A percentile compares a stretch with the other conserved stretches of the same genome.
Evolutionary conservation across 2,888 invertebrate species (phyloP).

Genomic region (Tachystola acroxantha): DNA sequence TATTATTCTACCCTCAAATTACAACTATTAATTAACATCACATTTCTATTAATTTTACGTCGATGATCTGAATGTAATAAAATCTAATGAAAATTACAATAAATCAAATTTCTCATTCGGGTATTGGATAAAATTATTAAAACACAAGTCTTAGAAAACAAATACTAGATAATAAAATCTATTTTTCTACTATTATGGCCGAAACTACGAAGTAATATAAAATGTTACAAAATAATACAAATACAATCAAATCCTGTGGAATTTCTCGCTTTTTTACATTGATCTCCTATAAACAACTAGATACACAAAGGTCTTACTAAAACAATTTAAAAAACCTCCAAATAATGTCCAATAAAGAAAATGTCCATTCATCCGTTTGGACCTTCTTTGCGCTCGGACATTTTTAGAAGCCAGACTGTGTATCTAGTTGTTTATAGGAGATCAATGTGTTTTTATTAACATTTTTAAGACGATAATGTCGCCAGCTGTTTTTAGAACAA

Average conservation of each 20-base stretch:
- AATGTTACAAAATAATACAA: constrained; percentile 4
- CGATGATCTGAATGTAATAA: neutral
- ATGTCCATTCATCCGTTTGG: too few relatives aligned
- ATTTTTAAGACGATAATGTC: constrained; percentile 13
- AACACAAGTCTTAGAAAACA: neutral
- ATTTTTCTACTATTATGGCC: constrained; percentile 29
- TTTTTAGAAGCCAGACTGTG: too few relatives aligned
- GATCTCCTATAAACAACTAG: too few relatives aligned
- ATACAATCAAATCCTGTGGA: constrained; percentile 5
- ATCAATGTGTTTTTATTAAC: neutral
- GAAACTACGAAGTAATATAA: constrained; percentile 14
- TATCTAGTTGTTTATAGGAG: too few relatives aligned
- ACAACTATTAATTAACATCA: constrained; percentile 16
- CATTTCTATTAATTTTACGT: constrained; percentile 1
- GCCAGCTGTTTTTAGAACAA: constrained; percentile 16
- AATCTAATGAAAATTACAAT: too few relatives aligned
- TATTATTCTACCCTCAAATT: constrained; percentile 7
- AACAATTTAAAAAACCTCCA: too few relatives aligned
- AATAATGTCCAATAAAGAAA: too few relatives aligned
- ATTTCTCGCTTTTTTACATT: neutral
- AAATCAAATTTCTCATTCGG: too few relatives aligned
- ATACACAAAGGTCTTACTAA: too few relatives aligned
- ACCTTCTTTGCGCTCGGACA: too few relatives aligned
- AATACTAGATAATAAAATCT: neutral
- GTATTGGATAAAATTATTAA: too few relatives aligned